These are phyloP conservation scores for Aplochiton taeniatus DNA, from an alignment of 2,797 vertebrate species.

Conservation along the genomic window DNA sequence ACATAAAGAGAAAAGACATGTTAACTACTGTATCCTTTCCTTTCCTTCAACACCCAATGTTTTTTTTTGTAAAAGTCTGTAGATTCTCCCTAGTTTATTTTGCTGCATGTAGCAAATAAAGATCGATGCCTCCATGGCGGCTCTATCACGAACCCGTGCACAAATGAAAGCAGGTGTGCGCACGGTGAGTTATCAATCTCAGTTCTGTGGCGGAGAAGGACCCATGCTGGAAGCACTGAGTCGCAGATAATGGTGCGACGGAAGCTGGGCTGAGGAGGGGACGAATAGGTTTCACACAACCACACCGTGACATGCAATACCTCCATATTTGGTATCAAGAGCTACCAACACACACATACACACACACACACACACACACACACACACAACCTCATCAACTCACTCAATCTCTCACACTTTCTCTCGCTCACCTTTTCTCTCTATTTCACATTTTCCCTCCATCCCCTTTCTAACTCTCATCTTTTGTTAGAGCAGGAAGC, in stretches of 20 bases:
- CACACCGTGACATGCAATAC: constrained; percentile 28
- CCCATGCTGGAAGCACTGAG: constrained; percentile 17
- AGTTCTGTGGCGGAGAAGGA: background rate
- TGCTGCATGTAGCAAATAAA: background rate
- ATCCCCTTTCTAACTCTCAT: too few relatives aligned
- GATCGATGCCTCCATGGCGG: constrained; percentile 3
- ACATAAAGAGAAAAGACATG: too few relatives aligned
- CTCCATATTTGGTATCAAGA: too few relatives aligned
- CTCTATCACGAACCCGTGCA: background rate
- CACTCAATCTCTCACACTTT: too few relatives aligned
- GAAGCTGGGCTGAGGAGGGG: constrained; percentile 10
- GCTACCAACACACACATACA: constrained; percentile 5
- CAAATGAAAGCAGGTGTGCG: background rate
- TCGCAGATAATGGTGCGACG: constrained; percentile 20
- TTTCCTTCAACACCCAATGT: too few relatives aligned
- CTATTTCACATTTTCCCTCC: too few relatives aligned
- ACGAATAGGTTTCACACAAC: constrained; percentile 1
- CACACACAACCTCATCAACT: too few relatives aligned
- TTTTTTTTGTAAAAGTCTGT: too few relatives aligned
- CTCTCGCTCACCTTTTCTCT: too few relatives aligned
- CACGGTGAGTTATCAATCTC: constrained; percentile 9
- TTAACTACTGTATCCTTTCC: too few relatives aligned
- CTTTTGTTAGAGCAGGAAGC: too few relatives aligned
- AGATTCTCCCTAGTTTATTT: background rate
- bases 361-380: constrained; percentile 1